Evolutionary conservation across 2,888 invertebrate species (phyloP), one percentile per base, ranked within the genome.

Genomic region (Athalia circularis): DNA sequence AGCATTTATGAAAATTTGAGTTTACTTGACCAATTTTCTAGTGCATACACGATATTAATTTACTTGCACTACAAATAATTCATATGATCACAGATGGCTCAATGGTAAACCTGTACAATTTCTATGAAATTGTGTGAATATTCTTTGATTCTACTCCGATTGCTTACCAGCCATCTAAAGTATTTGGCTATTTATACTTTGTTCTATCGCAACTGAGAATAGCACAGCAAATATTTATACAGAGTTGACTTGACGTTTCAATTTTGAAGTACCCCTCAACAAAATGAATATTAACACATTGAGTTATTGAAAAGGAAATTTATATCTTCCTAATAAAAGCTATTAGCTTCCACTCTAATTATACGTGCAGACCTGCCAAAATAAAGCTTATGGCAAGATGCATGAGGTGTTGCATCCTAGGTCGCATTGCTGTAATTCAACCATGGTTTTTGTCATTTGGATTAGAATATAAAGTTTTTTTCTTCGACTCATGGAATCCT

Each of bases 1-100:
- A 59, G 13, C 59, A 48, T 65, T 4, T 65, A 65, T 64, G 64
- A 64, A 65, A 65, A 48, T 47, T 65, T 65, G 65, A 65, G 48
- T 65, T 65, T 48, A 65, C 48, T 48, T 48, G 13, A 13, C 65
- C 13, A 13, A 65, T 13, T 65, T 64, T 2, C 47, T 64, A 47
- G 5, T 64, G 6, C 5, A 64, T 64, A 45, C n/a, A 5, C 11
- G 11, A 7, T n/a, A 45, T 4, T 45, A 29, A 29, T 29, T 29
- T 29, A 29, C 29, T 29, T 29, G 29, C 29, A 29, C 29, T 29
- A 29, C 29, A 29, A 29, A 29, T 29, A 29, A 29, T 29, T 29
- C 29, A 29, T 29, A 29, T 2, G 29, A 29, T 29, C 29, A 29
- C 2, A 29, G 29, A 29, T 2, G 29, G 29, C 29, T 29, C 29